Conservation (phyloP, 2,888 invertebrate genomes). For the Argyresthia goedartella region DNA sequence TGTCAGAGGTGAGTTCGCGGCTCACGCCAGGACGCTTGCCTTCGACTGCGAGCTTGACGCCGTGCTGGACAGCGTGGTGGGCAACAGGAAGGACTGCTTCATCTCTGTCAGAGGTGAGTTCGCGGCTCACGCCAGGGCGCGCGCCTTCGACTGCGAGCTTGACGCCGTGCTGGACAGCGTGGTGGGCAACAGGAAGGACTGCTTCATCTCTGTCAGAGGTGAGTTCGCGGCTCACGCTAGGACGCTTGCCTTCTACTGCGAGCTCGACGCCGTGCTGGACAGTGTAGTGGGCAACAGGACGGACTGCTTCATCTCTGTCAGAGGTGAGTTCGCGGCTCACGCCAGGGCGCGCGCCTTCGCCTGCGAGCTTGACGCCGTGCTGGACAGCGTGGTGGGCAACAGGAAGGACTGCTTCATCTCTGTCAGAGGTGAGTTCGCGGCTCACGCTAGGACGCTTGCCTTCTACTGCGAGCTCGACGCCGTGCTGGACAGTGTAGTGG, state of each 20-base stretch:
- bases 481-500: slow-evolving; percentile 91
- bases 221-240: slow-evolving; percentile 84
- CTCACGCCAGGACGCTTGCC: too few relatives aligned
- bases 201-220: slow-evolving; percentile 82
- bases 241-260: slow-evolving; percentile 92
- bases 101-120: slow-evolving; percentile 89
- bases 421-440: slow-evolving; percentile 80
- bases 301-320: slow-evolving; percentile 87
- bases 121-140: slow-evolving; percentile 83
- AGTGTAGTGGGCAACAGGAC: slow-evolving; percentile 93
- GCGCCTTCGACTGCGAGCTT: slow-evolving; percentile 95
- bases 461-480: slow-evolving; percentile 97
- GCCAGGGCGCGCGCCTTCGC: slow-evolving; percentile 91
- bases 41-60: too few relatives aligned
- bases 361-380: slow-evolving; percentile 93
- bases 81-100: too few relatives aligned
- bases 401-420: slow-evolving; percentile 92
- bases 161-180: slow-evolving; percentile 95
- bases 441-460: slow-evolving; percentile 85
- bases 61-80: too few relatives aligned
- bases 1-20: too few relatives aligned
- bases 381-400: slow-evolving; percentile 93
- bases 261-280: slow-evolving; percentile 95
- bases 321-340: slow-evolving; percentile 88
- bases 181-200: slow-evolving; percentile 93